These are phyloP conservation scores for Phocides pigmalion DNA, from an alignment of 1,140 invertebrate species.

Conservation along the genomic window DNA sequence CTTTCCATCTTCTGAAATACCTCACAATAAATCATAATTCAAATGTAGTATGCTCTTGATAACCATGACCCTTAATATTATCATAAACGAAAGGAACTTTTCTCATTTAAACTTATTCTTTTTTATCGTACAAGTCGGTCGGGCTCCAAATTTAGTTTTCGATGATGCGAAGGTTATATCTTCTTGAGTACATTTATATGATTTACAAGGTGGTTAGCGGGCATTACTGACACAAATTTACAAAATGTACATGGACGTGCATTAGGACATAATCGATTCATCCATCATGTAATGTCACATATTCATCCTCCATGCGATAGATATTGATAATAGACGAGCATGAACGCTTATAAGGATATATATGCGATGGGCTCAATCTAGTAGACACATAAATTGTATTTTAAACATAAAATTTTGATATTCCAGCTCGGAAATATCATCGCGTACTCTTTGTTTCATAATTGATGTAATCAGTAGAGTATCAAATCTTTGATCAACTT, in stretches of 20 bases:
- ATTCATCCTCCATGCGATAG: constrained; percentile 3
- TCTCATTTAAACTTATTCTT: constrained; percentile 76
- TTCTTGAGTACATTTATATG: constrained; percentile 27
- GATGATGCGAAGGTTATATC: constrained; percentile 49
- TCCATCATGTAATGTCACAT: constrained; percentile 50
- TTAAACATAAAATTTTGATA: too few relatives aligned
- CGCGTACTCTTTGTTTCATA: too few relatives aligned
- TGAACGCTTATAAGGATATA: too few relatives aligned
- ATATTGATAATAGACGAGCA: too few relatives aligned
- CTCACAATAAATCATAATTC: constrained; percentile 53
- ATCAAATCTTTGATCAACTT: too few relatives aligned
- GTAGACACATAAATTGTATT: too few relatives aligned
- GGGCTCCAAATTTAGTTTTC: constrained; percentile 48
- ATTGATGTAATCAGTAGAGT: too few relatives aligned
- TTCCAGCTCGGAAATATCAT: too few relatives aligned
- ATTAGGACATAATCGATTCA: constrained; percentile 51
- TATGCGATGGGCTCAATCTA: too few relatives aligned
- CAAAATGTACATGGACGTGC: constrained; percentile 13
- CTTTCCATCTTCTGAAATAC: too few relatives aligned
- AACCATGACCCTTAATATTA: constrained; percentile 68
- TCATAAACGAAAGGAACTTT: constrained; percentile 77
- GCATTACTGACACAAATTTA: too few relatives aligned
- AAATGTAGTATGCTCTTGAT: constrained; percentile 67
- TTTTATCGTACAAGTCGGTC: constrained; percentile 53
- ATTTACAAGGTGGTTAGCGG: neutral